Conservation (phyloP, 1,140 invertebrate genomes). For the Penaeus chinensis region DNA sequence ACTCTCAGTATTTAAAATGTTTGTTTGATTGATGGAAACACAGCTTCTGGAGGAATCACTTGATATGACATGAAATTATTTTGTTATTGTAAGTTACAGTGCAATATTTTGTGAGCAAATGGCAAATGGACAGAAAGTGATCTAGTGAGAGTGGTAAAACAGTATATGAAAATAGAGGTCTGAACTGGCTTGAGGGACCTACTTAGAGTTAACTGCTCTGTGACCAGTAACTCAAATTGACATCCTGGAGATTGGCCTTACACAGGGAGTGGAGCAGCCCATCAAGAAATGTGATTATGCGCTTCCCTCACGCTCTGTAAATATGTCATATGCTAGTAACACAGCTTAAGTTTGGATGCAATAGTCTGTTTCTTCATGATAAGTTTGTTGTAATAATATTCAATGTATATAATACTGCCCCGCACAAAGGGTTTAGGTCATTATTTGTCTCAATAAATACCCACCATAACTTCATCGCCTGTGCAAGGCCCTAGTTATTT, state of each 20-base stretch:
- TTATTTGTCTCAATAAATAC: conserved; percentile 39
- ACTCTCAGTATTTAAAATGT: not conserved
- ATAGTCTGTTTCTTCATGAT: conserved; percentile 57
- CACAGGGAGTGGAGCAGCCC: conserved; percentile 33
- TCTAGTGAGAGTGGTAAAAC: conserved; percentile 4
- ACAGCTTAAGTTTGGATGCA: conserved; percentile 59
- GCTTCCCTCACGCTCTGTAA: conserved; percentile 58
- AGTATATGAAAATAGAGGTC: not conserved
- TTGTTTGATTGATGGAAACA: conserved; percentile 45
- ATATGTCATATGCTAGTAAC: conserved; percentile 56
- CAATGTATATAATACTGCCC: conserved; percentile 43
- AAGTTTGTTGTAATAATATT: conserved; percentile 55
- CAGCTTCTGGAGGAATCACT: conserved; percentile 38
- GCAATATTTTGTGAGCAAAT: conserved; percentile 49
- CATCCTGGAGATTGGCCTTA: conserved; percentile 19
- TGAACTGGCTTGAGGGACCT: conserved; percentile 53
- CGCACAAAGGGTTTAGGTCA: conserved; percentile 47
- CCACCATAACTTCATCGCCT: conserved; percentile 43
- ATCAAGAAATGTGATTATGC: conserved; percentile 53
- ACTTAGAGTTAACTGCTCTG: conserved; percentile 15
- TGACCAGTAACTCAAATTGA: conserved; percentile 6
- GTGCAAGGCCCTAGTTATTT: conserved; percentile 25
- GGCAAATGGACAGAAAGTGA: not conserved
- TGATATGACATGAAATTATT: conserved; percentile 25
- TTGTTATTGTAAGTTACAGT: conserved; percentile 41